Percentiles rank a stretch among this genome's conserved stretches.
Conservation (phyloP, 2,797 vertebrate species). For the Orestias chungarensis region DNA sequence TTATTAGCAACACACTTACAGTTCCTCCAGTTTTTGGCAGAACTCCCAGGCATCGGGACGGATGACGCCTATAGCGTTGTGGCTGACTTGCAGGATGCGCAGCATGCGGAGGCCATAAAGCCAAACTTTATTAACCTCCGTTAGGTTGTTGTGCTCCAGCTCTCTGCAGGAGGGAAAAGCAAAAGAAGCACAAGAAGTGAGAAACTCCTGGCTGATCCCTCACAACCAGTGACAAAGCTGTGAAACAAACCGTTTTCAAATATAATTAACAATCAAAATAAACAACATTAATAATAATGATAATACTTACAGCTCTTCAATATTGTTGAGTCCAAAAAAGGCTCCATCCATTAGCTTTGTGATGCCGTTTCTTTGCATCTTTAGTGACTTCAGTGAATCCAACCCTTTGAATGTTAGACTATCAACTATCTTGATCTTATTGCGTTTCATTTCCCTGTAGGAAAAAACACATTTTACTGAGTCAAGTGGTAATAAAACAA, state of each 20-base stretch:
- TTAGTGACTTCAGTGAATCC: conserved; percentile 92
- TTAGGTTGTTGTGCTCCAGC: conserved; percentile 96
- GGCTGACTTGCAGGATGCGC: conserved; percentile 88
- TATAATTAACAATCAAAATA: conserved; percentile 3
- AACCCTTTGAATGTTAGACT: conserved; percentile 96
- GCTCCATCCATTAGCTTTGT: conserved; percentile 95
- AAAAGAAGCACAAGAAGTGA: conserved; percentile 1
- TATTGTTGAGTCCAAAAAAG: conserved; percentile 95
- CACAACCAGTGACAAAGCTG: not conserved
- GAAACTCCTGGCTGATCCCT: not conserved
- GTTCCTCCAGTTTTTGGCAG: conserved; percentile 93
- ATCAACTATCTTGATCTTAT: conserved; percentile 94
- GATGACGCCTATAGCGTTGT: conserved; percentile 90
- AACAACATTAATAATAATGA: no score
- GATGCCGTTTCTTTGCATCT: conserved; percentile 96
- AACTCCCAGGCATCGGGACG: conserved; percentile 97
- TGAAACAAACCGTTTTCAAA: not conserved
- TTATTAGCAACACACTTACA: conserved; percentile 84
- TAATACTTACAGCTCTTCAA: conserved; percentile 96
- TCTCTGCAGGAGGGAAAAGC: conserved; percentile 78
- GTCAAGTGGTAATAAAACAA: not conserved
- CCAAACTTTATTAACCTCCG: conserved; percentile 97
- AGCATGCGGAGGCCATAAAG: conserved; percentile 92
- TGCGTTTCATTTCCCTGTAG: conserved; percentile 93
- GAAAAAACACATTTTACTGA: conserved; percentile 2